These are phyloP conservation scores for Eristalis pertinax DNA, from an alignment of 2,888 invertebrate genomes.

Conservation along the genomic window DNA sequence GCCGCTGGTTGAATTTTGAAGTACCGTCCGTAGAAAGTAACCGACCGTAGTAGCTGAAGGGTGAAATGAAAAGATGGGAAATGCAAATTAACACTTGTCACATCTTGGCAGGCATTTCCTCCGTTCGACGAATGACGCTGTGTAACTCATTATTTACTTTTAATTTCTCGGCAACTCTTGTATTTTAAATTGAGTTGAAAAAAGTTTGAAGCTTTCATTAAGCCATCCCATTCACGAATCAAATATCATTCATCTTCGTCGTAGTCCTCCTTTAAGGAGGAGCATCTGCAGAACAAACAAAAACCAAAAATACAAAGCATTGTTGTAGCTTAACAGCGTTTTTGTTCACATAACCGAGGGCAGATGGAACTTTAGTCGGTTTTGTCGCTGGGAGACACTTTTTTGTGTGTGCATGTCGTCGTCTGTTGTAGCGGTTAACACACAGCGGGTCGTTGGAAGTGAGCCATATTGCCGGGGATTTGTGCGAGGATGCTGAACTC, in stretches of 20 bases:
- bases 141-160: background rate
- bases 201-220: background rate
- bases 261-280: background rate
- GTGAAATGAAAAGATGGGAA: constrained; percentile 13
- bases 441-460: constrained; percentile 27
- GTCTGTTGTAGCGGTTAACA: constrained; percentile 2
- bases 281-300: background rate
- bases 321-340: background rate
- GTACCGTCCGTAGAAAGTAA: constrained; percentile 7
- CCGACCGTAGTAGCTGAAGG: background rate
- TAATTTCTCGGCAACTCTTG: background rate
- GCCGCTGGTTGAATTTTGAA: constrained; percentile 36
- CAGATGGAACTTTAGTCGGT: background rate
- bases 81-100: constrained; percentile 40
- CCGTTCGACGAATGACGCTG: background rate
- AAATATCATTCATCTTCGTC: background rate
- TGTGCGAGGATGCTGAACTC: constrained; percentile 1
- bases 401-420: background rate
- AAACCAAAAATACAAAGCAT: background rate
- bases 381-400: background rate
- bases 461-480: background rate
- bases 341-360: background rate
- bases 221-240: background rate
- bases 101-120: constrained; percentile 18
- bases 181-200: background rate